These are phyloP conservation scores for Wasmannia auropunctata DNA, from an alignment of 1,140 invertebrate genomes.

Conservation along the genomic window DNA sequence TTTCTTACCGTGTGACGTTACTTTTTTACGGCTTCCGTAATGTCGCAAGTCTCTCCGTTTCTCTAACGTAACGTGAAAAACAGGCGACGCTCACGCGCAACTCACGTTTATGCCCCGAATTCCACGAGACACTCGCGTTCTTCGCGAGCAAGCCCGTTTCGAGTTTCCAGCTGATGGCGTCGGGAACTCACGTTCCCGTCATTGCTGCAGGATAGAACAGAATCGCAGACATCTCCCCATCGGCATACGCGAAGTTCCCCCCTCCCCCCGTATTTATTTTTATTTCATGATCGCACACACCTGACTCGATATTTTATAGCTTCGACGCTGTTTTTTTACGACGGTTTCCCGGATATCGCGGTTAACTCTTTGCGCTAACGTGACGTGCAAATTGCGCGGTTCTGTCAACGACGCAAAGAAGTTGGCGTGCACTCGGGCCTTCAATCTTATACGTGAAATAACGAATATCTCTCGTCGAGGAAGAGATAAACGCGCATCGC, in stretches of 20 bases:
- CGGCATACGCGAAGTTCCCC: not conserved
- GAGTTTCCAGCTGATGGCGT: conserved; percentile 1
- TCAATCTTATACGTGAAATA: conserved; percentile 6
- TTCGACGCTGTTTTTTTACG: conserved; percentile 30
- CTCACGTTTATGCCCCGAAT: conserved; percentile 34
- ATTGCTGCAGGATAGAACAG: conserved; percentile 1
- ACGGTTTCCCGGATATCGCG: not conserved
- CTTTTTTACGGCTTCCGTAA: conserved; percentile 12
- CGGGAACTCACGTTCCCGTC: not conserved
- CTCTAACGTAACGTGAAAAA: conserved; percentile 32
- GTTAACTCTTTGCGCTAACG: conserved; percentile 8
- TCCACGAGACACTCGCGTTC: conserved; percentile 25
- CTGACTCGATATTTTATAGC: conserved; percentile 33
- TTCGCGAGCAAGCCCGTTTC: not conserved
- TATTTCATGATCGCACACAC: conserved; percentile 13
- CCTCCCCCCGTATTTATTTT: conserved; percentile 3
- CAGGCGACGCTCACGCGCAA: not conserved
- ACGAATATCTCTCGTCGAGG: not conserved
- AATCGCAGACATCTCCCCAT: conserved; percentile 2
- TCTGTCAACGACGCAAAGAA: conserved; percentile 26
- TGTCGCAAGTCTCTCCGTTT: not conserved
- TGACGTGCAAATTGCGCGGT: conserved; percentile 17
- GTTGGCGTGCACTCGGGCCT: not conserved
- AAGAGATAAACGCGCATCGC: not conserved
- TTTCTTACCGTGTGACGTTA: not conserved